These are phyloP conservation scores for Barnardius zonarius DNA, from an alignment of 2,113 vertebrate species.

Conservation along the genomic window DNA sequence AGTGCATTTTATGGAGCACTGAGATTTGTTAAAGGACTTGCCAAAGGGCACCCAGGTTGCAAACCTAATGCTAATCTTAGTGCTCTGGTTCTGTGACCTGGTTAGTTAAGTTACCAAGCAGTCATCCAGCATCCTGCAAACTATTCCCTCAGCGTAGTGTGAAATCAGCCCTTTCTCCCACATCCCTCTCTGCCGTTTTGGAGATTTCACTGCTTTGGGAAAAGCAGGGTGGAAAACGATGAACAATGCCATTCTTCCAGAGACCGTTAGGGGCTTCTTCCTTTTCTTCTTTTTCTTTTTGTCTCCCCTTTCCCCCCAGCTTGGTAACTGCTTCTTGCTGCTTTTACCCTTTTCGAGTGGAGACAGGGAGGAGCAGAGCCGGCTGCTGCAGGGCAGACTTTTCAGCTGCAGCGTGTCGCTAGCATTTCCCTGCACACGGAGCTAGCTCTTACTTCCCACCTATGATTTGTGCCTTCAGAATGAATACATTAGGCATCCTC, in stretches of 20 bases:
- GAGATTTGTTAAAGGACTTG: neutral
- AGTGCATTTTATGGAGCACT: neutral
- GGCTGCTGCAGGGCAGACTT: neutral
- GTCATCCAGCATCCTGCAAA: neutral
- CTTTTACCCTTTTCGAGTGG: neutral
- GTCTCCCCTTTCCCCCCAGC: neutral
- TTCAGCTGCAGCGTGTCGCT: accelerated
- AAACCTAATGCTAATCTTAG: neutral
- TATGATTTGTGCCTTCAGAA: neutral
- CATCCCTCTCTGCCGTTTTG: neutral
- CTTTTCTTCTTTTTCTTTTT: no score
- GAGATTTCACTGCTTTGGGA: neutral
- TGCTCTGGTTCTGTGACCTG: neutral
- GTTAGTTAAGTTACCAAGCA: neutral
- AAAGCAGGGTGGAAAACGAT: neutral
- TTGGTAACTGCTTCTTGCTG: neutral
- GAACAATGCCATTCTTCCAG: neutral
- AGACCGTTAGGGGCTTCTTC: neutral
- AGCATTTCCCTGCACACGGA: neutral
- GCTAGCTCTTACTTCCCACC: neutral
- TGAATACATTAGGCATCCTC: neutral
- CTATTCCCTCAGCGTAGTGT: neutral
- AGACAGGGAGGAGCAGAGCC: neutral
- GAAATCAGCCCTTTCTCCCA: neutral
- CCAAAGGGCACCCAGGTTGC: neutral